Evolutionary conservation across 2,113 vertebrate genomes (phyloP).

Genomic region (Ahaetulla prasina): DNA sequence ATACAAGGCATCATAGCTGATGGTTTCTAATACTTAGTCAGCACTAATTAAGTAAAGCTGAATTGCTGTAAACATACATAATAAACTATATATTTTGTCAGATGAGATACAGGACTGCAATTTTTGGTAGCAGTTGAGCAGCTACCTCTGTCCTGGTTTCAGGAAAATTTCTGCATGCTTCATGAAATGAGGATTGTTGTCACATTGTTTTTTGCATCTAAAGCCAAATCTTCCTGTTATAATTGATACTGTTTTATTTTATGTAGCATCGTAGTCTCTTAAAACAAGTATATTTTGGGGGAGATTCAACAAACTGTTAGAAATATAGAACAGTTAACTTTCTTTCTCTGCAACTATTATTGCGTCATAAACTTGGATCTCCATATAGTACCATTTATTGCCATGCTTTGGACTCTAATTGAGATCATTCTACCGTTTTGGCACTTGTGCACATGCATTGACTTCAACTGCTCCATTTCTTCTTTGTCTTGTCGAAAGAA

Average conservation of each 20-base stretch:
- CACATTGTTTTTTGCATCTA: not conserved
- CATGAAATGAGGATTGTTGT: not conserved
- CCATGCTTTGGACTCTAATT: not conserved
- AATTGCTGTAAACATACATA: not conserved
- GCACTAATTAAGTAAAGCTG: not conserved
- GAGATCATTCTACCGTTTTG: not conserved
- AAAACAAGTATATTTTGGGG: not conserved
- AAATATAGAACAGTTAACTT: not conserved
- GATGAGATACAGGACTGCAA: not conserved
- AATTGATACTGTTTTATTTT: not conserved
- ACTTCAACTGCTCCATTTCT: not conserved
- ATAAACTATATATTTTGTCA: not conserved
- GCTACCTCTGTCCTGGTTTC: not conserved
- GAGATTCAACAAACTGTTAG: not conserved
- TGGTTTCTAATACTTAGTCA: not conserved
- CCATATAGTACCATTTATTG: not conserved
- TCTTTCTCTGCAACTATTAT: not conserved
- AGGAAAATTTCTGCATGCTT: not conserved
- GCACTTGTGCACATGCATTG: not conserved
- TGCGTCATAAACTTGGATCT: not conserved
- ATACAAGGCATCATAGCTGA: not conserved
- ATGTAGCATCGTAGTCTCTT: not conserved
- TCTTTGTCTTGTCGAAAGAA: not conserved
- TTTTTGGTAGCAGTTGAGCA: not conserved
- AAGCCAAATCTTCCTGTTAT: not conserved